Evolutionary conservation across 1,140 invertebrate species (phyloP).

Genomic region (Lethocerus indicus): DNA sequence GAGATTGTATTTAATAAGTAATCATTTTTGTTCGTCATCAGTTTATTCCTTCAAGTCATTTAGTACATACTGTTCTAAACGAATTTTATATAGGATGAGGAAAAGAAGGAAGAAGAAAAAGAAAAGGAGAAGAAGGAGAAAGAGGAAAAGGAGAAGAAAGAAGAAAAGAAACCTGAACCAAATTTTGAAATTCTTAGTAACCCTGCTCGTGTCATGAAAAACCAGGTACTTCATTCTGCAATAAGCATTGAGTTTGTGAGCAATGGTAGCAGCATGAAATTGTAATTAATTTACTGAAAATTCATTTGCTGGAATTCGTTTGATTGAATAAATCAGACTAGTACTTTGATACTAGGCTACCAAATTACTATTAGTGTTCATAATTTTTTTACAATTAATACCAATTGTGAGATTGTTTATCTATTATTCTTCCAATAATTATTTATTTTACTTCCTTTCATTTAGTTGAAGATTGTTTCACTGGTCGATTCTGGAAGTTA

Average conservation of each 20-base stretch:
- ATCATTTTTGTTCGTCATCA: too few relatives aligned
- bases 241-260: background rate
- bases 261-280: background rate
- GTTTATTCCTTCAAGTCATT: background rate
- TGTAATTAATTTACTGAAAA: background rate
- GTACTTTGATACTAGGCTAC: background rate
- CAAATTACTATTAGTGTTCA: background rate
- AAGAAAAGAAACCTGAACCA: conserved; percentile 49
- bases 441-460: conserved; percentile 9
- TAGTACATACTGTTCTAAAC: background rate
- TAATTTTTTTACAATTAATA: background rate
- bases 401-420: too few relatives aligned
- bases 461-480: conserved; percentile 60
- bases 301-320: background rate
- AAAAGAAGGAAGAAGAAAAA: conserved; percentile 29
- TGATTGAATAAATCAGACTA: background rate
- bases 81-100: conserved; percentile 18
- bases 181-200: conserved; percentile 85
- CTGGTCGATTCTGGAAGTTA: conserved; percentile 68
- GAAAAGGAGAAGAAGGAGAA: conserved; percentile 33
- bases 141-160: conserved; percentile 54
- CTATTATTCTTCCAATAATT: too few relatives aligned
- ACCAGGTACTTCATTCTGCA: conserved; percentile 39
- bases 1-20: too few relatives aligned
- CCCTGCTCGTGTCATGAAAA: conserved; percentile 83